Evolutionary conservation across 2,888 invertebrate species (phyloP).

Genomic region (Tetramorium bicarinatum): DNA sequence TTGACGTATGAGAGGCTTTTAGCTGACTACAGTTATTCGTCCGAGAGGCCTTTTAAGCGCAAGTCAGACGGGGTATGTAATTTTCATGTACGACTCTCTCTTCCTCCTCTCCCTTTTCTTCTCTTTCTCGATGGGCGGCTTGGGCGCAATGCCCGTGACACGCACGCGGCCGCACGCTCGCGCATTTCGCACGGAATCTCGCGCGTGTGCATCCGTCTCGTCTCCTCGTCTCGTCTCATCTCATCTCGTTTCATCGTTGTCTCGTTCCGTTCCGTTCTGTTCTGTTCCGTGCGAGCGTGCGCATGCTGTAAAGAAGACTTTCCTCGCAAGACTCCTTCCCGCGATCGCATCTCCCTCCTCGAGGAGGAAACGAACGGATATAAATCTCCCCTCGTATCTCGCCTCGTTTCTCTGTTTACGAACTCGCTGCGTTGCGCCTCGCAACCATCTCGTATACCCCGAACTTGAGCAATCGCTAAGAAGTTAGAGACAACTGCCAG

Average conservation of each 20-base stretch:
- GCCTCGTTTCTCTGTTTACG: slow-evolving; percentile 22
- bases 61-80: slow-evolving; percentile 75
- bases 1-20: slow-evolving; percentile 76
- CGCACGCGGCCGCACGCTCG: slow-evolving; percentile 65
- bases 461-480: slow-evolving; percentile 4
- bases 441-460: neutral
- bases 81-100: slow-evolving; percentile 76
- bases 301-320: slow-evolving; percentile 1
- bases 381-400: slow-evolving; percentile 41
- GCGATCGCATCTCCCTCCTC: neutral
- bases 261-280: no score
- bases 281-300: neutral
- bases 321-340: neutral
- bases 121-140: slow-evolving; percentile 57
- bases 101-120: slow-evolving; percentile 52
- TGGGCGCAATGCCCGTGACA: slow-evolving; percentile 64
- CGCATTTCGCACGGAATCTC: slow-evolving; percentile 66
- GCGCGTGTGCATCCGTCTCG: slow-evolving; percentile 48
- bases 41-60: slow-evolving; percentile 75
- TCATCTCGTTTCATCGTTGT: neutral
- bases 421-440: neutral
- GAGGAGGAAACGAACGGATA: slow-evolving; percentile 36
- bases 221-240: neutral
- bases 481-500: slow-evolving; percentile 6
- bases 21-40: slow-evolving; percentile 74